Evolutionary conservation across 2,888 invertebrate species (phyloP).

Genomic region (Megastigmus dorsalis): DNA sequence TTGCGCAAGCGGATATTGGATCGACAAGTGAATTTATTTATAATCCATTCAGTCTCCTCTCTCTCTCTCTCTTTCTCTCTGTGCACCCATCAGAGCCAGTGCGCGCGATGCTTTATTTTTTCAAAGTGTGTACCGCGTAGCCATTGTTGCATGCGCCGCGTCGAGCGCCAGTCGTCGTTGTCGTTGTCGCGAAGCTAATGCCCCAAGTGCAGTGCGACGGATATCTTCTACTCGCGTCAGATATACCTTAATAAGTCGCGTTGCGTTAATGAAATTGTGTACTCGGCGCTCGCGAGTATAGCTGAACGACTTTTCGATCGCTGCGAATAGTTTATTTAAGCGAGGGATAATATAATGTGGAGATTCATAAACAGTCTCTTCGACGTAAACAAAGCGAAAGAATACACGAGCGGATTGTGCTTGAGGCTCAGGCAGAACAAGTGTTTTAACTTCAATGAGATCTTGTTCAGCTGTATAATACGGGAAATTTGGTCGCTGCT

Average conservation of each 20-base stretch:
- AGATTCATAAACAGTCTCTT: not conserved
- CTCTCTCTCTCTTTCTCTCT: no score
- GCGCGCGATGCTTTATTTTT: no score
- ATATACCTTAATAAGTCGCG: not conserved
- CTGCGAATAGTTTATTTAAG: no score
- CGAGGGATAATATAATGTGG: conserved; percentile 16
- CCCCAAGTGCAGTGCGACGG: no score
- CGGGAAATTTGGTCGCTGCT: conserved; percentile 11
- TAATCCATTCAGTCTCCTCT: conserved; percentile 14
- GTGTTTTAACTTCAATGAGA: not conserved
- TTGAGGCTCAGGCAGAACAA: not conserved
- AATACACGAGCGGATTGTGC: not conserved
- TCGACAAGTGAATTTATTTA: conserved; percentile 33
- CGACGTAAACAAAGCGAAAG: not conserved
- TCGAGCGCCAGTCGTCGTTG: no score
- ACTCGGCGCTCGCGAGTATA: not conserved
- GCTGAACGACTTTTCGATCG: no score
- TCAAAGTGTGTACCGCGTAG: not conserved
- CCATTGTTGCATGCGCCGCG: conserved; percentile 8
- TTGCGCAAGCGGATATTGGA: not conserved
- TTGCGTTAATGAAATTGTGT: conserved; percentile 22
- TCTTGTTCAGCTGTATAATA: not conserved
- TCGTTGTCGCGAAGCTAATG: no score
- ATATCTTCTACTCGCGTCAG: no score
- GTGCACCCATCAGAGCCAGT: not conserved